Evolutionary conservation across 2,888 invertebrate genomes (phyloP), one percentile per base, ranked within the genome.

Genomic region (Amphipyra berbera): DNA sequence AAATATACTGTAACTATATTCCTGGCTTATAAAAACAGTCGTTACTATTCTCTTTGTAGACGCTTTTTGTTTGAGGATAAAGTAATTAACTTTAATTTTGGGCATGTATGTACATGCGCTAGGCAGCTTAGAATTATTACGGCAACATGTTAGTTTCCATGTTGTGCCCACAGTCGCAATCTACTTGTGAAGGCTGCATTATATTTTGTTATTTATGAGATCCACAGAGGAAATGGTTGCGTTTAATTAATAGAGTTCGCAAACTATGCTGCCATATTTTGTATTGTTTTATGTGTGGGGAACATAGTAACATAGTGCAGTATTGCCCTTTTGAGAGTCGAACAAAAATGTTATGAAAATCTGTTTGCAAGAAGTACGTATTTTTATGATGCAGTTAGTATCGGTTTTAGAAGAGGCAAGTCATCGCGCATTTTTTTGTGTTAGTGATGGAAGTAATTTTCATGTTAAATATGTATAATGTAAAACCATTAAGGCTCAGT

Each of bases 161-260:
- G 46, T 68, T 61, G 38, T 68, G 30, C 52, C 42, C 59, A 45
- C 57, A 62, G 54, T 54, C 10, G 50, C 60, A 72, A 66, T 57
- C 50, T 57, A 61, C 42, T 64, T 35, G 61, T 66, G 61, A 66
- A 74, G 47, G 35, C 56, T 74, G 45, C 62, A 68, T 78, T 72
- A 78, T 75, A 58, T 53, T 68, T 63, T 54, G 56, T 78, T 65
- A 66, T 78, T 77, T 76, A 74, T 70, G 70, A 59, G 53, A 50
- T 45, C 58, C 61, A 48, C 56, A 45, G 56, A 62, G 67, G 49
- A 54, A 67, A 67, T 62, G 52, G 50, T 15, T 54, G 44, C 59
- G 38, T 63, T 67, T 59, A 70, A 73, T 70, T 77, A 73, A 56
- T 65, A 57, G 56, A 60, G 46, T 63, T 69, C 14, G 37, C 41